Evolutionary conservation across 2,888 invertebrate genomes (phyloP).

Genomic region (Chrysolina oricalcia): DNA sequence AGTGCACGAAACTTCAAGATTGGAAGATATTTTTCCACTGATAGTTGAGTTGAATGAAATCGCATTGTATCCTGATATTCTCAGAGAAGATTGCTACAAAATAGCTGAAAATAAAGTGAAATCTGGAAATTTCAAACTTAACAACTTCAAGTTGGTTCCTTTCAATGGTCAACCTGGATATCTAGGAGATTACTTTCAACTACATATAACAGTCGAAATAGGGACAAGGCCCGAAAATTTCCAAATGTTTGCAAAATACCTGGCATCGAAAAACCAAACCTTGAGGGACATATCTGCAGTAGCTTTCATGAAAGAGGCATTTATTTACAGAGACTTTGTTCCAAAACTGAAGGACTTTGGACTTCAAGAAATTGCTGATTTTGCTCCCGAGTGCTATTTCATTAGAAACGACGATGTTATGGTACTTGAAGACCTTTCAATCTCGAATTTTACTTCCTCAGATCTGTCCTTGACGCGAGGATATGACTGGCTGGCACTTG

Average conservation of each 20-base stretch:
- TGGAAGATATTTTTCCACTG: not conserved
- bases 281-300: constrained; percentile 40
- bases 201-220: constrained; percentile 49
- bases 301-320: constrained; percentile 58
- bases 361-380: constrained; percentile 54
- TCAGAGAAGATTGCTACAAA: constrained; percentile 59
- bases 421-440: constrained; percentile 68
- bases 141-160: constrained; percentile 48
- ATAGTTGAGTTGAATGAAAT: constrained; percentile 28
- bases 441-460: constrained; percentile 42
- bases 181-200: constrained; percentile 62
- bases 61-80: constrained; percentile 42
- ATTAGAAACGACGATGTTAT: constrained; percentile 63
- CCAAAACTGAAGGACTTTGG: constrained; percentile 63
- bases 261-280: constrained; percentile 50
- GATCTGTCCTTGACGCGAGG: constrained; percentile 41
- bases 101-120: constrained; percentile 53
- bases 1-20: not conserved
- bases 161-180: constrained; percentile 59
- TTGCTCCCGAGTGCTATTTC: constrained; percentile 67
- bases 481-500: constrained; percentile 52
- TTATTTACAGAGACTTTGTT: constrained; percentile 69
- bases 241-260: constrained; percentile 58
- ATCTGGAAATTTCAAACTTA: constrained; percentile 52
- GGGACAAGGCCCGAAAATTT: constrained; percentile 24